Evolutionary conservation across 2,888 invertebrate genomes (phyloP), one percentile per base, ranked within the genome.

Genomic region (Luperina nickerlii): DNA sequence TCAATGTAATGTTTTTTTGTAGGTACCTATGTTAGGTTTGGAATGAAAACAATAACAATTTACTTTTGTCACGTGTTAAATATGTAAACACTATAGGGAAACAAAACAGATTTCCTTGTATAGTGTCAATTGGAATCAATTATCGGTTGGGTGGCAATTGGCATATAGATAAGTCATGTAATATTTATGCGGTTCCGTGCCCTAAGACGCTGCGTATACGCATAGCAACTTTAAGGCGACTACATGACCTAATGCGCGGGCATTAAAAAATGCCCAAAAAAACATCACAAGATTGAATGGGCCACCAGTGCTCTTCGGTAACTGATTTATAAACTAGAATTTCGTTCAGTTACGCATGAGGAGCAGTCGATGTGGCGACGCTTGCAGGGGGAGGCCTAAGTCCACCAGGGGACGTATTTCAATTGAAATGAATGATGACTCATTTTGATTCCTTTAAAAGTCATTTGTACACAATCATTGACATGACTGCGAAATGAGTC

Each of bases 401-500:
- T 38, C 42, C 27, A 20, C 13, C 20, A 20, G 7, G 62, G 2
- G 15, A 42, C 27, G 13, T 27, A 27, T 24, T 9, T 45, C 27
- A 18, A 20, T 20, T 38, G 13, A 51, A 51, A 32, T 20, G 2
- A 15, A 32, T 24, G 51, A 54, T 54, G 15, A 54, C 24, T 15
- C 6, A 51, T 32, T 8, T 32, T 48, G n/a, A 13, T 66, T 60
- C 6, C 24, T 38, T 27, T 8, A n/a, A 65, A 54, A 45, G 7
- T 20, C 0, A 74, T 51, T 63, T 27, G 18, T 38, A 63, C 11
- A 27, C 18, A 48, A 42, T 81, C 7, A 51, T n/a, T 70, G 65
- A 24, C 27, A 18, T 78, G 18, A 71, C n/a, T 45, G 32, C 9
- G 6, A 82, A 69, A 76, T 57, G 57, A 76, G 83, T 60, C 62